Evolutionary conservation across 1,140 invertebrate genomes (phyloP).

Genomic region (Drosophila suzukii): DNA sequence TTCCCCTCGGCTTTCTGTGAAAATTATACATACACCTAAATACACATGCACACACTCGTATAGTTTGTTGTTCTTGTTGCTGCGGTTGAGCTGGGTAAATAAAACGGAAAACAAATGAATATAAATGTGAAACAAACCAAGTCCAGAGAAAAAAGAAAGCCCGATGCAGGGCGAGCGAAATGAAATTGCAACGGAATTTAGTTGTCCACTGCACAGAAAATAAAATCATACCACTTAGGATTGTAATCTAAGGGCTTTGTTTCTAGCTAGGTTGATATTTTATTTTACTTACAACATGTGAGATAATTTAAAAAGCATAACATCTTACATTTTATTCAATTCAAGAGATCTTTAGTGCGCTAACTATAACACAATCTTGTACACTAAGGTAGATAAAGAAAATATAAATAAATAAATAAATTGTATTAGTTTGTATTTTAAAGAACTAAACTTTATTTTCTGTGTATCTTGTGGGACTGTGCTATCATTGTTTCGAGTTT

Average conservation of each 20-base stretch:
- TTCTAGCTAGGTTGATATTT: background rate
- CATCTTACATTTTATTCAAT: too few relatives aligned
- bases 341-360: too few relatives aligned
- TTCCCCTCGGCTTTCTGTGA: conserved; percentile 39
- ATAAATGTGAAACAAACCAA: conserved; percentile 79
- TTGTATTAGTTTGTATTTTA: background rate
- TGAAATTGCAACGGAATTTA: conserved; percentile 57
- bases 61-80: conserved; percentile 12
- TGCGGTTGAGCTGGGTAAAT: conserved; percentile 68
- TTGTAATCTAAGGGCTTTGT: background rate
- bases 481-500: conserved; percentile 67
- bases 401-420: too few relatives aligned
- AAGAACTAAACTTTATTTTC: conserved; percentile 6
- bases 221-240: background rate
- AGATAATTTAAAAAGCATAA: too few relatives aligned
- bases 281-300: background rate
- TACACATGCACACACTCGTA: conserved; percentile 40
- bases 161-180: conserved; percentile 25
- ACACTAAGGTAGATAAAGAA: too few relatives aligned
- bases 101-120: conserved; percentile 81
- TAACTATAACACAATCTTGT: background rate
- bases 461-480: conserved; percentile 6
- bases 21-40: conserved; percentile 68
- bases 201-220: conserved; percentile 22
- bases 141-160: conserved; percentile 31